phyloP scores from a whole-genome alignment of 2,888 invertebrate species.

The Idaea biselata region DNA sequence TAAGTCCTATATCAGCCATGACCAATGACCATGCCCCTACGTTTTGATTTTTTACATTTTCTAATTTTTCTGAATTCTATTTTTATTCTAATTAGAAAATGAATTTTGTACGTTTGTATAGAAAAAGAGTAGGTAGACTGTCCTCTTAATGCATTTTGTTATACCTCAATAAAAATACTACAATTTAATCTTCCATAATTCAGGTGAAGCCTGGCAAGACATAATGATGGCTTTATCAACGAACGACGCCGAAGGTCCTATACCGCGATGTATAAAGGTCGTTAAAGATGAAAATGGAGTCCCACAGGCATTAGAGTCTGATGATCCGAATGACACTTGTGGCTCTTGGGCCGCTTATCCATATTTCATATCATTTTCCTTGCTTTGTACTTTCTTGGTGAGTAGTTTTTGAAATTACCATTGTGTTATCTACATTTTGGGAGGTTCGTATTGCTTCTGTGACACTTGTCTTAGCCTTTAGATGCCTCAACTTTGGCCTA shows the following conservation, averaged over 20 bases:
- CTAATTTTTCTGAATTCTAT: no score
- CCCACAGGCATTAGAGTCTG: constrained; percentile 39
- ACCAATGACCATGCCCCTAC: no score
- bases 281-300: constrained; percentile 75
- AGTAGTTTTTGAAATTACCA: constrained; percentile 31
- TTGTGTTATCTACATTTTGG: no score
- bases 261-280: constrained; percentile 66
- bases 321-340: constrained; percentile 74
- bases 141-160: no score
- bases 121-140: no score
- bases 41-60: no score
- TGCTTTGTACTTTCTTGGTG: constrained; percentile 98
- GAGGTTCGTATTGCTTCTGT: no score
- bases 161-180: not conserved
- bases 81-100: no score
- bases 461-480: no score
- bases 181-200: constrained; percentile 2
- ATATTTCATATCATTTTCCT: constrained; percentile 99
- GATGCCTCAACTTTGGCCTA: no score
- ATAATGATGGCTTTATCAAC: constrained; percentile 90
- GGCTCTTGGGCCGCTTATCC: constrained; percentile 96
- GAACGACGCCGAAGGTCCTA: constrained; percentile 42
- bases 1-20: no score
- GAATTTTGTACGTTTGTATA: no score
- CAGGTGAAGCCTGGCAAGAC: constrained; percentile 99